Evolutionary conservation across 2,113 vertebrate genomes (phyloP).

Genomic region (Saccopteryx bilineata): DNA sequence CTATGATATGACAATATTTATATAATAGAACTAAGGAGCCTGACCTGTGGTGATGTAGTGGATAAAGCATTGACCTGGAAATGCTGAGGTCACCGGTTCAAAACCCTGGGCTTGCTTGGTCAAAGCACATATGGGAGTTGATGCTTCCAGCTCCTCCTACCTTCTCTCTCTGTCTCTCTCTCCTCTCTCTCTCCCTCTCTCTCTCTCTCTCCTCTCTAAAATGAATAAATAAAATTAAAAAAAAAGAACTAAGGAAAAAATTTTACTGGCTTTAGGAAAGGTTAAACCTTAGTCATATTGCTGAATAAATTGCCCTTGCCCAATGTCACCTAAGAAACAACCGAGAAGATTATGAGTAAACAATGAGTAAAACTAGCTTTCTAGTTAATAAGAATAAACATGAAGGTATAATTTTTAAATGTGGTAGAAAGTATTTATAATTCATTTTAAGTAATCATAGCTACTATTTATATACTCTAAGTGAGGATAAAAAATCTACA

Average conservation of each 20-base stretch:
- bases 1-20: background rate
- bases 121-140: too few relatives aligned
- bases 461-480: background rate
- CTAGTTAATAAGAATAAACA: background rate
- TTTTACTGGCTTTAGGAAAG: background rate
- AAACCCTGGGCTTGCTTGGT: too few relatives aligned
- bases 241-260: constrained; percentile 1
- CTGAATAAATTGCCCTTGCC: background rate
- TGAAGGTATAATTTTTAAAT: background rate
- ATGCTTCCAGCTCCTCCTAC: too few relatives aligned
- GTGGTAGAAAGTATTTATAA: background rate
- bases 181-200: too few relatives aligned
- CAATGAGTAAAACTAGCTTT: background rate
- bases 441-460: constrained; percentile 21
- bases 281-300: background rate
- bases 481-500: background rate
- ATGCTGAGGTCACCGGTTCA: too few relatives aligned
- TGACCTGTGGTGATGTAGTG: too few relatives aligned
- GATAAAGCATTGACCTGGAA: too few relatives aligned
- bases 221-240: too few relatives aligned
- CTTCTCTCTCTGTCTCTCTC: too few relatives aligned
- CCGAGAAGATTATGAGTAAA: background rate
- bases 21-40: too few relatives aligned
- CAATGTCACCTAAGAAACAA: background rate
- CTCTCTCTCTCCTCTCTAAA: too few relatives aligned